Base-by-base conservation (phyloP, 1,140 invertebrate species). In the Anastrepha ludens region DNA sequence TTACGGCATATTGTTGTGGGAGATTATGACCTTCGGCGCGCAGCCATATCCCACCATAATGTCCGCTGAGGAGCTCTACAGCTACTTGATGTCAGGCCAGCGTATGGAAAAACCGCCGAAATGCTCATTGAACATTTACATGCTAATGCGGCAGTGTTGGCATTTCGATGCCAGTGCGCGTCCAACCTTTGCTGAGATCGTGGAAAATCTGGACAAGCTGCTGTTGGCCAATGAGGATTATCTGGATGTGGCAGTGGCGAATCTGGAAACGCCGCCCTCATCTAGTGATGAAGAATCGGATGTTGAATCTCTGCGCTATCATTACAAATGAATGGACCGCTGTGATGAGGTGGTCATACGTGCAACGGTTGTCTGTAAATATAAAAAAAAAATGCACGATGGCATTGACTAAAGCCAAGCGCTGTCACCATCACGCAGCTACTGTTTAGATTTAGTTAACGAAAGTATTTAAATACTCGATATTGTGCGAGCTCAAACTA, bases 91-190 rank as follows among this genome's bases (percentile, higher is more conserved):
- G 93, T 96, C 96, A 55, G 98, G 98, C 0, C 96, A 98, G 91
- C 95, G 98, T 90, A 99, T 99, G 98, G 97, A 98, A 91, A 97
- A 97, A 90, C 98, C 98, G n/a, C 95, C 97, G 0, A 97, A 97
- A 91, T 98, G 98, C 92, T 97, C 97, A 8, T 94, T 97, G 86
- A 97, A 99, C 94, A 97, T 99, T 92, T 98, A 98, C 92, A 96
- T 97, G 95, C 94, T 98, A 86, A 99, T 99, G 98, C 94, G 97
- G 55, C 96, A 98, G 87, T 99, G 98, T 91, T 99, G 98, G 98
- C 96, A 96, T 81, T 98, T 98, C 90, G 95, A 97, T 90, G 97
- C 98, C 1, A 95, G 95, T 74, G 96, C 97, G 89, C 94, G 98
- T 88, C 98, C 98, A 1, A 96, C 96, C 11, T 99, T 99, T 93